Conservation (phyloP, 2,888 invertebrate genomes). For the Herminia tarsipennalis region DNA sequence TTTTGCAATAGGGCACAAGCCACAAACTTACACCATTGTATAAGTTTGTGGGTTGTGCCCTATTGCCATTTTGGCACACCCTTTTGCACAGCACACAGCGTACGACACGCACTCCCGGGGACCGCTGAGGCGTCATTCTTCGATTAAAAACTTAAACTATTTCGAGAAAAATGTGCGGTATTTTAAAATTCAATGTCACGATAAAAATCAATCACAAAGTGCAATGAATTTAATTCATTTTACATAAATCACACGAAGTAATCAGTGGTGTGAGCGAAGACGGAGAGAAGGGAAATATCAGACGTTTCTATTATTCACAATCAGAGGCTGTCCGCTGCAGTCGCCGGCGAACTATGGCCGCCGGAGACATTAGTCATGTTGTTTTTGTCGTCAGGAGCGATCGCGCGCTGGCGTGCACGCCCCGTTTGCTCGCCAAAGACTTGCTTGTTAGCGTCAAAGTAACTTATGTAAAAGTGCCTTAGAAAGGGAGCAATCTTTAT, state of each 20-base stretch:
- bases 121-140: too few relatives aligned
- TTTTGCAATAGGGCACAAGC: too few relatives aligned
- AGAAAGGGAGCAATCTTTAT: too few relatives aligned
- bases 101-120: too few relatives aligned
- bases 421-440: neutral
- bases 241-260: neutral
- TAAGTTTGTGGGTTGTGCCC: too few relatives aligned
- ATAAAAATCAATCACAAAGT: neutral
- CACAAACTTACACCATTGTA: too few relatives aligned
- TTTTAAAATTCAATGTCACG: too few relatives aligned
- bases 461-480: slow-evolving; percentile 4
- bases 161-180: too few relatives aligned
- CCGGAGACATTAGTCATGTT: slow-evolving; percentile 28
- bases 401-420: neutral
- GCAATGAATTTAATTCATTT: neutral
- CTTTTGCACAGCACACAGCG: too few relatives aligned
- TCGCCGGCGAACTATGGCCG: neutral
- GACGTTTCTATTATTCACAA: neutral
- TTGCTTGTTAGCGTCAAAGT: neutral
- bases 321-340: slow-evolving; percentile 3
- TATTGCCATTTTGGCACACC: too few relatives aligned
- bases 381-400: slow-evolving; percentile 18
- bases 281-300: too few relatives aligned
- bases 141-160: too few relatives aligned
- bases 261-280: neutral